Conservation (phyloP, 2,113 vertebrate genomes). For the Poeciliopsis occidentalis region DNA sequence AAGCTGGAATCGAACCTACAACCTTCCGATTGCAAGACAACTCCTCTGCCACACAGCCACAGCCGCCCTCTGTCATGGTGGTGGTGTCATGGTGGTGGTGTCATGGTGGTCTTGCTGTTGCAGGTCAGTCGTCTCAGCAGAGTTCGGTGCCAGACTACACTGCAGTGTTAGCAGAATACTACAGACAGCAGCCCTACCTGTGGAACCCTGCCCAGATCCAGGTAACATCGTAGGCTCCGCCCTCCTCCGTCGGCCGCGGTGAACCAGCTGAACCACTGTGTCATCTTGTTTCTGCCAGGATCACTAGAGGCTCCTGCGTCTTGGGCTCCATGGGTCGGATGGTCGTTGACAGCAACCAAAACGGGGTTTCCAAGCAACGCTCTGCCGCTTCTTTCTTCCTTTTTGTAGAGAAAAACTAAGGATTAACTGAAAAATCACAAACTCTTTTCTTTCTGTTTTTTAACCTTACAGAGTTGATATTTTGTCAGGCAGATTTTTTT, state of each 20-base stretch:
- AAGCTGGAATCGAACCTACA: too few species aligned
- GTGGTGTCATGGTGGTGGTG: too few species aligned
- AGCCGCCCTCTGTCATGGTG: too few species aligned
- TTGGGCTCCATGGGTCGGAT: slow-evolving; percentile 50
- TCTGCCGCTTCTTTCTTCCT: slow-evolving; percentile 86
- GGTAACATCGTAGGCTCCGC: slow-evolving; percentile 40
- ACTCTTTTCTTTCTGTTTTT: slow-evolving; percentile 80
- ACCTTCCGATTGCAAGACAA: too few species aligned
- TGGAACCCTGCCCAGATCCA: slow-evolving; percentile 88
- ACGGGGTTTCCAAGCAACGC: slow-evolving; percentile 88
- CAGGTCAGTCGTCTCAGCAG: slow-evolving; percentile 87
- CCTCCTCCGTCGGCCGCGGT: too few species aligned
- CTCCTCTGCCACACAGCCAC: too few species aligned
- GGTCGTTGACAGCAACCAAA: slow-evolving; percentile 76
- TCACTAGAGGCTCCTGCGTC: slow-evolving; percentile 83
- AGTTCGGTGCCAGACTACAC: slow-evolving; percentile 93
- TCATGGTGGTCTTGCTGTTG: slow-evolving; percentile 6
- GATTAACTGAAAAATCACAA: slow-evolving; percentile 78
- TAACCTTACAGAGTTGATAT: slow-evolving; percentile 75
- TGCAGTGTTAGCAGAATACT: slow-evolving; percentile 94
- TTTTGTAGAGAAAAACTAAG: slow-evolving; percentile 81
- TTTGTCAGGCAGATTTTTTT: slow-evolving; percentile 69
- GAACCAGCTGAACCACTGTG: not conserved
- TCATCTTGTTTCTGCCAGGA: slow-evolving; percentile 79
- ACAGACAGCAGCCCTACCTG: slow-evolving; percentile 94